Percentiles rank a stretch among this genome's conserved stretches.
Evolutionary conservation across 2,888 invertebrate species (phyloP).

Genomic region (Nowickia ferox): DNA sequence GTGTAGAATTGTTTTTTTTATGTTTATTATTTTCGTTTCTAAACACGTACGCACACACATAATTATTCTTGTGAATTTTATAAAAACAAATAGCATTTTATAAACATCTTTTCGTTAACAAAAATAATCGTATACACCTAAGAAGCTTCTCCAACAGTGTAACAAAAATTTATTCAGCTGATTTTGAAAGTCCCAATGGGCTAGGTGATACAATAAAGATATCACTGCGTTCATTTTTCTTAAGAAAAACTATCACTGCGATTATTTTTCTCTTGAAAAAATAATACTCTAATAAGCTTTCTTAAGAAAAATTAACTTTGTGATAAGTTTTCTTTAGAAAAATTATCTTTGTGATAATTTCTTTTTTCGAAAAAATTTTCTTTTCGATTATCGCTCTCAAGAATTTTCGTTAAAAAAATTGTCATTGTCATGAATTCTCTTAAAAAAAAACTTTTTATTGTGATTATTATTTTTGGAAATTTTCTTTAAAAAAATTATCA

Average conservation of each 20-base stretch:
- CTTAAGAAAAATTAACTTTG: neutral
- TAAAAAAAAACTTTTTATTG: too few species aligned
- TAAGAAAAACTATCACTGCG: too few species aligned
- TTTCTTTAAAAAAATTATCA: too few species aligned
- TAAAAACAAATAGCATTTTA: neutral
- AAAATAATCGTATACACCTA: neutral
- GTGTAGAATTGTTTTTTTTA: neutral
- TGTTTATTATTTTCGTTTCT: conserved; percentile 1
- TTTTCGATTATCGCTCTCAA: too few species aligned
- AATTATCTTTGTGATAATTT: neutral
- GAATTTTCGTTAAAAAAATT: too few species aligned
- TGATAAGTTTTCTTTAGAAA: neutral
- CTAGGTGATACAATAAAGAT: neutral
- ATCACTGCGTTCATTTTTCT: too few species aligned
- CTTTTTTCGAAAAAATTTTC: neutral
- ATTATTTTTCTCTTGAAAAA: too few species aligned
- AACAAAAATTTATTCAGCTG: neutral
- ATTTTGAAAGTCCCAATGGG: neutral
- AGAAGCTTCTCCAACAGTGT: neutral
- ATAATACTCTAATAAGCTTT: too few species aligned
- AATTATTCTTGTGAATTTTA: conserved; percentile 17
- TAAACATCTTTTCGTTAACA: neutral
- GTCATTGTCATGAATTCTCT: too few species aligned
- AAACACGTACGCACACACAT: neutral
- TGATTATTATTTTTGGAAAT: too few species aligned